Conservation (phyloP, 2,113 vertebrate genomes). For the Ictalurus punctatus region DNA sequence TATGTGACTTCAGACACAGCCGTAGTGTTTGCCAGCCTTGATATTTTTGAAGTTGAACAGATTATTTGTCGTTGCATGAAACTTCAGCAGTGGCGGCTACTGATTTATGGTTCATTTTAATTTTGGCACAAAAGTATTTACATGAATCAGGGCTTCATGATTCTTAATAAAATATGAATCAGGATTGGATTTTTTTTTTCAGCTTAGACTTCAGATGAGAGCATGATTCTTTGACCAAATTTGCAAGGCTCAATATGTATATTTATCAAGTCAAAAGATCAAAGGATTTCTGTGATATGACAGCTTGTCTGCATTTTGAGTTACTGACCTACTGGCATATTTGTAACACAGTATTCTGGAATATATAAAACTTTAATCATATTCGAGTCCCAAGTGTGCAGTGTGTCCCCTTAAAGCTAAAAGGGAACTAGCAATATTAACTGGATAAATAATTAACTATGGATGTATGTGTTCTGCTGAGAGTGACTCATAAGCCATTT, state of each 20-base stretch:
- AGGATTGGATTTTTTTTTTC: neutral
- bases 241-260: neutral
- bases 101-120: neutral
- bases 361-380: neutral
- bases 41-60: neutral
- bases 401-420: neutral
- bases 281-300: neutral
- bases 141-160: neutral
- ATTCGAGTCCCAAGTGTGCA: neutral
- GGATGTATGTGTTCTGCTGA: neutral
- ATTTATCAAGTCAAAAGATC: neutral
- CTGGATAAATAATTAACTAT: neutral
- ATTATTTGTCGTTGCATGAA: neutral
- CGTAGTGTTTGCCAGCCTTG: neutral
- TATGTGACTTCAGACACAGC: too few species aligned
- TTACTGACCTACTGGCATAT: neutral
- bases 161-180: neutral
- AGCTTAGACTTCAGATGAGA: neutral
- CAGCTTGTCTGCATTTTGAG: neutral
- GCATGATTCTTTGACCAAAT: neutral
- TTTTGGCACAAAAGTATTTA: neutral
- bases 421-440: neutral
- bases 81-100: neutral
- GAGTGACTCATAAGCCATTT: neutral
- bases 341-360: neutral